Conservation (phyloP, 2,113 vertebrate species). For the Periophthalmus modestus region DNA sequence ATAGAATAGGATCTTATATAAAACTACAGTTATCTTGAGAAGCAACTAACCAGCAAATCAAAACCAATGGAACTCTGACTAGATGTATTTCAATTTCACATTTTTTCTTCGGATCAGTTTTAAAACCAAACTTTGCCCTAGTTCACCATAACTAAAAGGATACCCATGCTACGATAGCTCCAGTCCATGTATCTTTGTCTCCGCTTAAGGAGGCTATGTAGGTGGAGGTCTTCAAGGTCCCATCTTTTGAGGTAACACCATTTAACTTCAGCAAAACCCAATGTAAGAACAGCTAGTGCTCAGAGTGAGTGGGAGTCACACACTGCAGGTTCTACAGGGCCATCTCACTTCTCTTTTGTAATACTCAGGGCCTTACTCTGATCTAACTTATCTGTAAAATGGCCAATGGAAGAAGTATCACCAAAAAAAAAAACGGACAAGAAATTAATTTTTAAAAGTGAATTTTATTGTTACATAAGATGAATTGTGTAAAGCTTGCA, state of each 20-base stretch:
- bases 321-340: neutral
- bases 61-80: too few species aligned
- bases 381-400: neutral
- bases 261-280: neutral
- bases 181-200: neutral
- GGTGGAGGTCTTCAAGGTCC: neutral
- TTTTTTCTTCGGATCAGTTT: neutral
- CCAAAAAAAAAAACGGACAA: too few species aligned
- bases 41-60: too few species aligned
- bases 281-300: neutral
- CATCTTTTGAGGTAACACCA: neutral
- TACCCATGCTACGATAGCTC: neutral
- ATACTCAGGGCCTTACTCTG: neutral
- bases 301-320: neutral
- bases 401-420: neutral
- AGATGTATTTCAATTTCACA: too few species aligned
- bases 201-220: neutral
- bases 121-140: neutral
- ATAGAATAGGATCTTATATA: too few species aligned
- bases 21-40: too few species aligned
- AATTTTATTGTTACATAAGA: too few species aligned
- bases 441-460: too few species aligned
- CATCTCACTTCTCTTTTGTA: neutral
- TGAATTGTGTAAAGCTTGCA: too few species aligned
- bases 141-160: neutral